These are phyloP conservation scores for Apamea crenata DNA, from an alignment of 2,888 invertebrate species.

Conservation along the genomic window DNA sequence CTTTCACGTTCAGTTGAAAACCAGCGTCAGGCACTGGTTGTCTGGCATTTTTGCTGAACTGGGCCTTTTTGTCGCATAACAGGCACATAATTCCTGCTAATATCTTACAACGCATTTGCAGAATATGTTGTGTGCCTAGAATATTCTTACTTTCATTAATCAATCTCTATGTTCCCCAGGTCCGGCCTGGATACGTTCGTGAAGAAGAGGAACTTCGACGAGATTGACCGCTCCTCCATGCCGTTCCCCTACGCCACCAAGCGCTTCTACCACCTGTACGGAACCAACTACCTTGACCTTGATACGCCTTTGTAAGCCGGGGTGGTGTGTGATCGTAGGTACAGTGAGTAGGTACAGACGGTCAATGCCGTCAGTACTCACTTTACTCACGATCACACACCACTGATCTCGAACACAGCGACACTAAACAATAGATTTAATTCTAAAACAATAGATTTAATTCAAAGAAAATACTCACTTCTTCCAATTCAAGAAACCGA, in stretches of 20 bases:
- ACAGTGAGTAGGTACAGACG: too few species aligned
- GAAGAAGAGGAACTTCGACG: constrained; percentile 91
- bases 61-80: too few species aligned
- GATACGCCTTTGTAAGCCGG: constrained; percentile 79
- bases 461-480: background rate
- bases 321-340: too few species aligned
- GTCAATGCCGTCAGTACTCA: constrained; percentile 38
- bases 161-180: constrained; percentile 67
- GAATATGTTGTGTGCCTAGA: background rate
- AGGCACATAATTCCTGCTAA: background rate
- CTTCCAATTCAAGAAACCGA: background rate
- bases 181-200: constrained; percentile 88
- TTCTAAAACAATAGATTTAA: background rate
- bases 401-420: constrained; percentile 19
- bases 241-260: constrained; percentile 85
- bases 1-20: background rate
- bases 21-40: background rate
- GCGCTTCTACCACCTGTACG: constrained; percentile 91
- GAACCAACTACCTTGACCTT: constrained; percentile 83
- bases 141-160: background rate
- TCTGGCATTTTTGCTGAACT: background rate
- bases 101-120: background rate
- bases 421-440: background rate
- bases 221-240: constrained; percentile 90
- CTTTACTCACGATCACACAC: constrained; percentile 24